phyloP scores from a whole-genome alignment of 2,888 invertebrate genomes.

The Drosophila merina region DNA sequence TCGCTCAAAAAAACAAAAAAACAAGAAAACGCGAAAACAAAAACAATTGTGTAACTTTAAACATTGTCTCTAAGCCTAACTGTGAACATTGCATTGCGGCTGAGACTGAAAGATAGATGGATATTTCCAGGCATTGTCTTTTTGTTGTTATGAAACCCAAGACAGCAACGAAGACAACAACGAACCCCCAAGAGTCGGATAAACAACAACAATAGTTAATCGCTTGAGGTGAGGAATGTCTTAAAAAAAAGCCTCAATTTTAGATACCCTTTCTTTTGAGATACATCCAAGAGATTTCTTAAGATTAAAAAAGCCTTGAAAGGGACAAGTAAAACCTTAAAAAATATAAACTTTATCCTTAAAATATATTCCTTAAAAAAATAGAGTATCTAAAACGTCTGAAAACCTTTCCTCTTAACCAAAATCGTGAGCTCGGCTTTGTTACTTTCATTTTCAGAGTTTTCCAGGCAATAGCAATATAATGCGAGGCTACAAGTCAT shows the following conservation, averaged over 20 bases:
- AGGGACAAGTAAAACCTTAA: too few relatives aligned
- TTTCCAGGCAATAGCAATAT: constrained; percentile 51
- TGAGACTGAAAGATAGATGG: constrained; percentile 56
- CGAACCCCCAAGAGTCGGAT: constrained; percentile 21
- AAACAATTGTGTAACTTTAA: constrained; percentile 56
- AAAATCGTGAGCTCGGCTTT: constrained; percentile 30
- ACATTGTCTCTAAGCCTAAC: constrained; percentile 36
- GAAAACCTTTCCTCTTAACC: constrained; percentile 11
- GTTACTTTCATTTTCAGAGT: constrained; percentile 36
- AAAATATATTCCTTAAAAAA: neutral
- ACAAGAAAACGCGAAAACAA: neutral
- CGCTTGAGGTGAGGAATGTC: constrained; percentile 17
- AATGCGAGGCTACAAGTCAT: constrained; percentile 48
- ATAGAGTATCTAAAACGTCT: constrained; percentile 3
- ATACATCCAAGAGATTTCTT: too few relatives aligned
- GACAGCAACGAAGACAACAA: constrained; percentile 28
- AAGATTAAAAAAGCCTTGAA: too few relatives aligned
- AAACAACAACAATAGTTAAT: constrained; percentile 47
- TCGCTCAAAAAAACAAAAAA: neutral
- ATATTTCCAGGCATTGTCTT: constrained; percentile 77
- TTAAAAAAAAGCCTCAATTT: neutral
- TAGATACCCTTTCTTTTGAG: constrained; percentile 6
- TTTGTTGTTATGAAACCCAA: constrained; percentile 78
- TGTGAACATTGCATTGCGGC: constrained; percentile 39
- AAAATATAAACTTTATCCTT: too few relatives aligned